Evolutionary conservation across 1,140 invertebrate genomes (phyloP), one percentile per base, ranked within the genome.

Genomic region (Trinorchestia longiramus): DNA sequence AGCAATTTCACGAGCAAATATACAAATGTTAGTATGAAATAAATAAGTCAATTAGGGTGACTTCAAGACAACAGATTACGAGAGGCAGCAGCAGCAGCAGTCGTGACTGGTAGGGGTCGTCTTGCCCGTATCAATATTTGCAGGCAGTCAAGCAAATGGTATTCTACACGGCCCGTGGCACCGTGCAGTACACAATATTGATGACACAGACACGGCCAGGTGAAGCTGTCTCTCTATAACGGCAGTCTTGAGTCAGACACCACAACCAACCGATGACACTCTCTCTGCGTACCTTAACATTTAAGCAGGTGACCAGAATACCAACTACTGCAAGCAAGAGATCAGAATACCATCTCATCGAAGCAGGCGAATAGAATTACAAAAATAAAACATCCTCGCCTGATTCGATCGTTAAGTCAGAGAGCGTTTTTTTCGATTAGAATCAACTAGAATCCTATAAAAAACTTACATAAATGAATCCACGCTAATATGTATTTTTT

Each of bases 71-170:
- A 90, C 17, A 28, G 41, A 43, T 90, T 11, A 42, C 42, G 43
- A 90, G 92, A 40, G 17, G 88, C 8, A 90, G 44, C 36, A 43
- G 6, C 43, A 94, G 44, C 43, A 47, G 8, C 92, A 94, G 43
- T 94, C 92, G 92, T 94, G 92, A 94, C 92, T 17, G 43, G 43
- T 94, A 17, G 92, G n/a, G 44, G 92, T 44, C 44, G 43, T 47
- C 45, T 94, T 94, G 92, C 43, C 92, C 92, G 43, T 45, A 44
- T 94, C 92, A 94, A 94, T 94, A 94, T 94, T 94, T 90, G 88
- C 8, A 41, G 88, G n/a, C 41, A 42, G 88, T 90, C 28, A 90
- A 90, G 88, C 88, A 42, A 90, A 90, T 41, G 88, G 88, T 41
- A 90, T 41, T 90, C 88, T 90, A 90, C 88, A 90, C 28, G 88